Evolutionary conservation across 2,888 invertebrate genomes (phyloP).

Genomic region (Fragum sueziense): DNA sequence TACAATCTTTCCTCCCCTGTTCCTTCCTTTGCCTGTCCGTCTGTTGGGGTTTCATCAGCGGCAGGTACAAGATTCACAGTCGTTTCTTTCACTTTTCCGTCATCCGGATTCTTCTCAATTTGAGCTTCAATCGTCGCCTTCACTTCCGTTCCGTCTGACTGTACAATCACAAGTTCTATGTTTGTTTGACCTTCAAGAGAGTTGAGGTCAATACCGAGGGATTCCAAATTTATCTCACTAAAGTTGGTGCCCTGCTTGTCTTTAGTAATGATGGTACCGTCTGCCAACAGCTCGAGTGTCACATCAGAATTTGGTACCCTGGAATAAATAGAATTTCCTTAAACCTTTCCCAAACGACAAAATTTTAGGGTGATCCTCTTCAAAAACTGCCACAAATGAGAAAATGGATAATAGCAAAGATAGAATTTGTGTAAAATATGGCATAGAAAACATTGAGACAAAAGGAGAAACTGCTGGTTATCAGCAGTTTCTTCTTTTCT

Average conservation of each 20-base stretch:
- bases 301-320: constrained; percentile 56
- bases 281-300: constrained; percentile 48
- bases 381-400: too few relatives aligned
- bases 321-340: too few relatives aligned
- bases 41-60: neutral
- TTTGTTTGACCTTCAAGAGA: constrained; percentile 47
- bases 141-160: constrained; percentile 50
- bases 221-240: constrained; percentile 41
- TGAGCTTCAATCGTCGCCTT: constrained; percentile 38
- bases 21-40: neutral
- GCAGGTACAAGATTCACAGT: neutral
- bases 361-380: too few relatives aligned
- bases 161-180: constrained; percentile 53
- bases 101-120: neutral
- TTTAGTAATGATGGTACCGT: constrained; percentile 51
- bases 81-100: neutral
- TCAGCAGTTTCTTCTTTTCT: too few relatives aligned
- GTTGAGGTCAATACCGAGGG: constrained; percentile 36
- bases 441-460: too few relatives aligned
- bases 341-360: too few relatives aligned
- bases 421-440: too few relatives aligned
- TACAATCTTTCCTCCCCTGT: constrained; percentile 32
- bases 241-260: constrained; percentile 50
- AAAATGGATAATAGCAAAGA: too few relatives aligned
- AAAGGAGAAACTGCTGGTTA: too few relatives aligned